These are phyloP conservation scores for Hirundo rustica DNA, from an alignment of 2,797 vertebrate genomes.

Conservation along the genomic window DNA sequence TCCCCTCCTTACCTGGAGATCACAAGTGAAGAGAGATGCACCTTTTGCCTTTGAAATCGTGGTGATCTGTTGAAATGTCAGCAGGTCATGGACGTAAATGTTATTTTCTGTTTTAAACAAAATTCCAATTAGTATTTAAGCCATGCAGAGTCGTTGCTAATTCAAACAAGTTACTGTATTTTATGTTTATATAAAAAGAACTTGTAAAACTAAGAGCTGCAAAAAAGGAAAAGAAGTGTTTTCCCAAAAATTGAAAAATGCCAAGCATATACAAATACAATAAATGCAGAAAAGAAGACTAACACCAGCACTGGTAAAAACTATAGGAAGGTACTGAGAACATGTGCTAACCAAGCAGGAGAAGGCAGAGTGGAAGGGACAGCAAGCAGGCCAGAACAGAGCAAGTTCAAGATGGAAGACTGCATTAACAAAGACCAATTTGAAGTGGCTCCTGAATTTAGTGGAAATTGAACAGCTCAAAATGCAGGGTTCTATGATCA, in stretches of 20 bases:
- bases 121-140: slow-evolving; percentile 24
- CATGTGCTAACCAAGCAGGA: not conserved
- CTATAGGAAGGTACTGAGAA: not conserved
- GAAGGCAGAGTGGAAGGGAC: not conserved
- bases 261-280: not conserved
- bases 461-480: not conserved
- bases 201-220: not conserved
- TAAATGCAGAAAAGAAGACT: not conserved
- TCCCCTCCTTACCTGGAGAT: slow-evolving; percentile 85
- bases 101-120: slow-evolving; percentile 88
- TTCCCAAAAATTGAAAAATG: not conserved
- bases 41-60: slow-evolving; percentile 93
- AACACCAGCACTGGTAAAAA: not conserved
- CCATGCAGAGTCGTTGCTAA: not conserved
- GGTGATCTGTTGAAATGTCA: slow-evolving; percentile 98
- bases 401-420: not conserved
- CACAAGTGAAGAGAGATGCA: slow-evolving; percentile 93
- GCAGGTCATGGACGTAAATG: slow-evolving; percentile 95
- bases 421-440: not conserved
- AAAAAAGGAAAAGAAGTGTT: not conserved
- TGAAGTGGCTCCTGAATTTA: slow-evolving; percentile 1
- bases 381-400: not conserved
- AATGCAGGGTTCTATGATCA: not conserved
- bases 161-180: not conserved
- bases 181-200: not conserved